phyloP scores from a whole-genome alignment of 1,140 invertebrate genomes.

The Lordiphosa collinella region DNA sequence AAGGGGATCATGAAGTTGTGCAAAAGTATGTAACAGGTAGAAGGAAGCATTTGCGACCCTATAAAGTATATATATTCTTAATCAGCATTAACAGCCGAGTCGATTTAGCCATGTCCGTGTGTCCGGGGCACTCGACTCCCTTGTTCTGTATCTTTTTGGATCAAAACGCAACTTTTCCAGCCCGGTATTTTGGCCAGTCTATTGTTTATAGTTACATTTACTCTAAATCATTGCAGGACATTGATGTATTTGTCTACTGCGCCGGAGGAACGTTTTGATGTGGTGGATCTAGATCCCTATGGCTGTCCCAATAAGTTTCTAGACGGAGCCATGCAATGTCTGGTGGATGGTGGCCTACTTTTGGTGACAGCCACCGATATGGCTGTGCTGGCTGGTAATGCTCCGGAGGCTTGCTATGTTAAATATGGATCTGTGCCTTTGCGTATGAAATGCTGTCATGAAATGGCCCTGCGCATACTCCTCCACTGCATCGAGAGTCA shows the following conservation, averaged over 20 bases:
- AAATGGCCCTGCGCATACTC: constrained; percentile 96
- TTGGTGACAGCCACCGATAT: constrained; percentile 98
- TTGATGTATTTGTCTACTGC: constrained; percentile 90
- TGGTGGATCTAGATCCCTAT: constrained; percentile 98
- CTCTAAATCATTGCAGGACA: constrained; percentile 81
- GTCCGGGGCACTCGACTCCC: too few species aligned
- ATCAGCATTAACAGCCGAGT: too few species aligned
- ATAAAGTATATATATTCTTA: too few species aligned
- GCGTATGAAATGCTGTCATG: constrained; percentile 94
- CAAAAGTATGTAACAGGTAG: too few species aligned
- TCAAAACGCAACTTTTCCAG: too few species aligned
- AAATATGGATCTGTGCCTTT: constrained; percentile 97
- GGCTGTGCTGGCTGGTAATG: constrained; percentile 97
- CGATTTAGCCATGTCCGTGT: too few species aligned
- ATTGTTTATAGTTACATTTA: background rate
- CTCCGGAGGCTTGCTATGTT: constrained; percentile 92
- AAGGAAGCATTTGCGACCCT: too few species aligned
- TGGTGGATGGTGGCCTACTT: constrained; percentile 90
- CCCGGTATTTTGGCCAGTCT: too few species aligned
- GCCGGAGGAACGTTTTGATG: constrained; percentile 88
- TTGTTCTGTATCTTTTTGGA: too few species aligned
- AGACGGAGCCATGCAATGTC: constrained; percentile 92
- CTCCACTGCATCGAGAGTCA: constrained; percentile 94
- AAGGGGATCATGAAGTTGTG: too few species aligned
- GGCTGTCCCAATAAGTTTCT: constrained; percentile 96